Evolutionary conservation across 2,797 vertebrate genomes (phyloP).

Genomic region (Pipistrellus nathusii): DNA sequence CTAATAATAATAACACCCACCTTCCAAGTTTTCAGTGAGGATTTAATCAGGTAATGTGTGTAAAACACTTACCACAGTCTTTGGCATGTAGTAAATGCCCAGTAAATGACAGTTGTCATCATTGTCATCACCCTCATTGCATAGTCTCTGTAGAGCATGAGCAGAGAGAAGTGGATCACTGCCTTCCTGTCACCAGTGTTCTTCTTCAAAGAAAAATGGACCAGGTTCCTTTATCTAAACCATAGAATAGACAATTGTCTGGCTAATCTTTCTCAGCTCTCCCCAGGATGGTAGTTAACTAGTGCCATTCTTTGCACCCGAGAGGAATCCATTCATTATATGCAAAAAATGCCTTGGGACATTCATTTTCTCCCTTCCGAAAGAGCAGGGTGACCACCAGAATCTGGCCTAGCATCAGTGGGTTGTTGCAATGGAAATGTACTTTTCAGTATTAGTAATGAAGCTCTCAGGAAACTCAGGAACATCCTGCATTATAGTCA

Average conservation of each 20-base stretch:
- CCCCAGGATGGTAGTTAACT: background rate
- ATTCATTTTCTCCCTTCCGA: background rate
- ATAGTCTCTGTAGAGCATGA: background rate
- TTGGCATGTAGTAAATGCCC: background rate
- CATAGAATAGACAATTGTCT: background rate
- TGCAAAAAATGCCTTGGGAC: background rate
- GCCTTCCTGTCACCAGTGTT: background rate
- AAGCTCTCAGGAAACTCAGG: background rate
- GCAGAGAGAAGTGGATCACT: background rate
- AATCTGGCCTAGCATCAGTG: background rate
- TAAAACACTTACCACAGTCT: background rate
- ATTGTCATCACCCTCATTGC: background rate
- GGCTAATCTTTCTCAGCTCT: background rate
- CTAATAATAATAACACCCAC: background rate
- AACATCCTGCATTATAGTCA: background rate
- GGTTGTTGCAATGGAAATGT: background rate
- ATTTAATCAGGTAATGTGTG: background rate
- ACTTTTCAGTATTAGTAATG: conserved; percentile 22
- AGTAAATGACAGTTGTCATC: background rate
- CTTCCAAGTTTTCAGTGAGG: background rate
- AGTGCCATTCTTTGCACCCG: background rate
- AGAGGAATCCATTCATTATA: background rate
- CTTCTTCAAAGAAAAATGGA: background rate
- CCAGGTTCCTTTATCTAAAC: background rate
- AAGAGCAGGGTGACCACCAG: background rate